Conservation (phyloP, 2,888 invertebrate genomes). For the Diloba caeruleocephala region DNA sequence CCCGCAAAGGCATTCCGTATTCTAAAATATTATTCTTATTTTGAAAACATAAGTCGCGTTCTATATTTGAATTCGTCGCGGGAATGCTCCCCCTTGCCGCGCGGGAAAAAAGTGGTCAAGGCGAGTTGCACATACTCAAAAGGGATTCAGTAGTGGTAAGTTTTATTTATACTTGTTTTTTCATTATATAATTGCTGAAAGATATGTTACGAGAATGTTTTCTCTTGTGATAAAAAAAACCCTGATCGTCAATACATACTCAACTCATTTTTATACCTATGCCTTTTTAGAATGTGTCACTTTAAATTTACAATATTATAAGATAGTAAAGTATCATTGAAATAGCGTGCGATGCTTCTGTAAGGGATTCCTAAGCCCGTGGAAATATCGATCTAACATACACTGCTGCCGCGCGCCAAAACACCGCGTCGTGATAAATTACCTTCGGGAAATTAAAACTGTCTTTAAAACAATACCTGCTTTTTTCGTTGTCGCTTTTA, state of each 20-base stretch:
- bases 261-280: no score
- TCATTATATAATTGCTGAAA: no score
- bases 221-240: no score
- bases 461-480: constrained; percentile 88
- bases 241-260: no score
- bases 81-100: constrained; percentile 76
- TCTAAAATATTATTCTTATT: constrained; percentile 77
- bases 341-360: not conserved
- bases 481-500: constrained; percentile 70
- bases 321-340: no score
- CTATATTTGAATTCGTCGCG: constrained; percentile 85
- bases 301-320: no score
- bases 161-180: not conserved
- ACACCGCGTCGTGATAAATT: constrained; percentile 82
- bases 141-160: constrained; percentile 42
- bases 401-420: constrained; percentile 67
- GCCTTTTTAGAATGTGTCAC: no score
- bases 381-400: constrained; percentile 70
- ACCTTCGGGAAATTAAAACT: constrained; percentile 89
- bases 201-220: no score
- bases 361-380: constrained; percentile 47
- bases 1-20: constrained; percentile 83
- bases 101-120: constrained; percentile 61
- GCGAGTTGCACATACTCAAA: constrained; percentile 16
- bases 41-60: constrained; percentile 74